Base-by-base conservation (phyloP, 1,140 invertebrate species). In the Pissodes strobi region DNA sequence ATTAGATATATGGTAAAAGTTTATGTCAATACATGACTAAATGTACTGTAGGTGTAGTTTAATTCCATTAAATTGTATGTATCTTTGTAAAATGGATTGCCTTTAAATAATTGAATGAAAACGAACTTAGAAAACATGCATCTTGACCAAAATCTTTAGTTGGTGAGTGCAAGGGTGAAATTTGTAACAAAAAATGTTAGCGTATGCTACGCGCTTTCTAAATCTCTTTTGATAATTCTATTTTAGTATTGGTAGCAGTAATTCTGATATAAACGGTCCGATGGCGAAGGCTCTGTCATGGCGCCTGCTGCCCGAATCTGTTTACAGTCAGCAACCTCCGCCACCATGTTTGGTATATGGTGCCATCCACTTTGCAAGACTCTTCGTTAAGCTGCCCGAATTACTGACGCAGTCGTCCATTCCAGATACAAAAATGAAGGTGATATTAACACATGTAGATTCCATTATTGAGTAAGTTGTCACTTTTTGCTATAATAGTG, bases 321-420 rank as follows among this genome's bases (percentile, higher is more conserved):
- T 82, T 10, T 80, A 80, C 39, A 64, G 72, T 43, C 71, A 83
- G 59, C 69, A 75, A 13, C 74, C 79, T 5, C 79, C 84, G 5
- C 82, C 83, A 53, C 89, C 90, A 17, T 90, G 86, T n/a, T 82
- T 88, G 45, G 80, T 90, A 22, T 93, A 91, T 78, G 91, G 91
- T 5, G 87, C 87, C 25, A 85, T 86, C 9, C 90, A 93, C 79
- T 82, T 93, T 27, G 81, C 86, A 0, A 79, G 91, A 60, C 77
- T 93, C 27, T 88, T 93, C 77, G 90, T 91, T 2, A 90, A 89
- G 78, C 75, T 92, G 49, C 90, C 90, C 0, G 88, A 90, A 64
- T 77, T 89, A 38, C 74, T 91, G 1, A 86, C 84, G 68, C 80
- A 81, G 12, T 85, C 87, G 38, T 83, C 85, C 48, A 87, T 91